Evolutionary conservation across 2,888 invertebrate species (phyloP).

Genomic region (Cotesia congregata): DNA sequence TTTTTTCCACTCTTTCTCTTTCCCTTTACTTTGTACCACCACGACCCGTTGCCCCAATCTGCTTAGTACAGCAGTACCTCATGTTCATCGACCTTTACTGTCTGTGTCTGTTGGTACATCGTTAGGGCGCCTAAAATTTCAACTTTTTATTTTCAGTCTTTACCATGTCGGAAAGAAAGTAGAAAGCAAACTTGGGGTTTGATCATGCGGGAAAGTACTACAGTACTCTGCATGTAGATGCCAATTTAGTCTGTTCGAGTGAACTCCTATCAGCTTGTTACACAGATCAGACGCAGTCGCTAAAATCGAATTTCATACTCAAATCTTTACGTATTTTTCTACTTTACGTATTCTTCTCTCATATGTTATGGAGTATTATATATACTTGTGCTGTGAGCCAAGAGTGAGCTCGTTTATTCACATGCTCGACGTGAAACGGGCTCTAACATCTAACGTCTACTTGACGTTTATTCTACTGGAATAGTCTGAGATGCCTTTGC

Average conservation of each 20-base stretch:
- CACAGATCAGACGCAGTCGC: constrained; percentile 61
- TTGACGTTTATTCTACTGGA: constrained; percentile 14
- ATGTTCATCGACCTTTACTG: constrained; percentile 60
- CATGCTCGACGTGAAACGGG: not conserved
- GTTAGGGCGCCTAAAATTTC: constrained; percentile 61
- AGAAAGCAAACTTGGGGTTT: constrained; percentile 24
- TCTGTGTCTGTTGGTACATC: constrained; percentile 67
- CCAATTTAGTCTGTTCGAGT: not conserved
- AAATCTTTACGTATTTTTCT: constrained; percentile 46
- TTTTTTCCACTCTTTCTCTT: constrained; percentile 27
- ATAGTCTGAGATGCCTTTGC: too few species aligned
- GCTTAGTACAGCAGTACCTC: constrained; percentile 59
- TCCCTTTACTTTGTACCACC: constrained; percentile 35
- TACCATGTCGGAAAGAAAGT: constrained; percentile 24
- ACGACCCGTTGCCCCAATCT: constrained; percentile 59
- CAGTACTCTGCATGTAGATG: too few species aligned
- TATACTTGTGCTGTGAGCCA: constrained; percentile 26
- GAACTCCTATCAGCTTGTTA: constrained; percentile 58
- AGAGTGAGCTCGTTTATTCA: not conserved
- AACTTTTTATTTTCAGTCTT: constrained; percentile 29
- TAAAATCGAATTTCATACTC: constrained; percentile 60
- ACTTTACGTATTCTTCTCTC: constrained; percentile 23
- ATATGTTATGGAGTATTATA: constrained; percentile 44
- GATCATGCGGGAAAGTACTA: constrained; percentile 5
- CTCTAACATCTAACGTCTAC: not conserved